Evolutionary conservation across 1,140 invertebrate genomes (phyloP), one percentile per base, ranked within the genome.

Genomic region (Yoshiicerus persimilis): DNA sequence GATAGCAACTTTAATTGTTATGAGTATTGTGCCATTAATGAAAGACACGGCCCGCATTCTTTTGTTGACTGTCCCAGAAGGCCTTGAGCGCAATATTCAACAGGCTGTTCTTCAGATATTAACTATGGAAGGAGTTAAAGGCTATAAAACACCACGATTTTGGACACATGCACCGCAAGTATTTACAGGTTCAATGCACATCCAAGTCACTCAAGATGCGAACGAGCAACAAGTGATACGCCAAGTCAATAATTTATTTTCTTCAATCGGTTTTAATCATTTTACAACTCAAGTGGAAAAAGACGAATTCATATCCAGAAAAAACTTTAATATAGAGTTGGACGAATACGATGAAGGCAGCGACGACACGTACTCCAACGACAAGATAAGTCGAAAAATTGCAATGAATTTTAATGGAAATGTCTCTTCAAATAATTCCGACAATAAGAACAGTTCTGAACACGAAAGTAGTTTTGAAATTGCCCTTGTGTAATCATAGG

Each of bases 1-100:
- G 89, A 94, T 95, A 88, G 93, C 94, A 5, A 90, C 93, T 25
- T 92, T 95, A 80, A 95, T 95, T 87, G 92, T 94, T 27, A 90
- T 93, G 9, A 94, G 93, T 91, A 94, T 95, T 6, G 90, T 94
- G 27, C 94, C 95, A 2, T 91, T 95, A 8, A 91, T 95, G 25
- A 94, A 93, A 88, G 93, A 94, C 83, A 94, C 94, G 9, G 92
- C 92, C 16, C 75, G 90, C 10, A 93, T 94, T 39, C 91, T 95
- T 27, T 87, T 94, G 3, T 91, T 94, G 23, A 83, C 88, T 16
- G 41, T 87, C 91, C 85, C 92, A 89, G 13, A 92, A 92, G 8
- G 88, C 84, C 62, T 87, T 4, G 89, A 88, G 77, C 84, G 62
- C 86, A 87, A 87, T 70, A 70, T 90, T 25, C 90, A 90, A 64